Evolutionary conservation across 2,888 invertebrate genomes (phyloP).

Genomic region (Tribolium freemani): DNA sequence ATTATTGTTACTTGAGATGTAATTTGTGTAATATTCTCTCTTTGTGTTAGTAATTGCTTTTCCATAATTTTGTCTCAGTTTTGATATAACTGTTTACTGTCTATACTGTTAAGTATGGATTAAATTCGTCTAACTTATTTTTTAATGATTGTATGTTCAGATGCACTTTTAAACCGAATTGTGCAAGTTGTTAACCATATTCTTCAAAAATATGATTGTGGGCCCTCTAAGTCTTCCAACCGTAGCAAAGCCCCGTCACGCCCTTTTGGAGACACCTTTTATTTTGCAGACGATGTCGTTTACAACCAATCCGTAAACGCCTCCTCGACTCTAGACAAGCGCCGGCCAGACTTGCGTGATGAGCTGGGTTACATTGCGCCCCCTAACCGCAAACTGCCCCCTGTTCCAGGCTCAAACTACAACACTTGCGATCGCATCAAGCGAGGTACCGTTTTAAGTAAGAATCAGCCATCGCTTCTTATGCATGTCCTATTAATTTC

Average conservation of each 20-base stretch:
- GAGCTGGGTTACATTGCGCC: slow-evolving; percentile 95
- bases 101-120: too few species aligned
- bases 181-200: too few species aligned
- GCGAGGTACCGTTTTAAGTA: slow-evolving; percentile 93
- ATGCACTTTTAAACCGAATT: too few species aligned
- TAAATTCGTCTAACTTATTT: too few species aligned
- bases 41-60: too few species aligned
- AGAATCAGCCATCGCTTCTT: slow-evolving; percentile 68
- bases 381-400: slow-evolving; percentile 91
- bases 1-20: too few species aligned
- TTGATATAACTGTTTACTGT: too few species aligned
- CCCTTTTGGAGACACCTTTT: background rate
- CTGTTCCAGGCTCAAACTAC: slow-evolving; percentile 93
- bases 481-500: slow-evolving; percentile 46
- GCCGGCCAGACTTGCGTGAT: slow-evolving; percentile 86
- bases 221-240: too few species aligned
- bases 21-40: too few species aligned
- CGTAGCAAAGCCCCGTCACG: background rate
- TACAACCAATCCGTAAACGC: slow-evolving; percentile 85
- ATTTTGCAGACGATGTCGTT: slow-evolving; percentile 85
- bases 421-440: slow-evolving; percentile 95
- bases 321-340: slow-evolving; percentile 82
- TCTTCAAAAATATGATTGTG: too few species aligned
- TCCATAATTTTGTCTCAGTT: too few species aligned
- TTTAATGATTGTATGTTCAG: too few species aligned